A percentile compares a stretch with the other conserved stretches of the same genome.
These are phyloP conservation scores for Apteryx mantelli DNA, from an alignment of 2,113 vertebrate genomes.

Conservation along the genomic window DNA sequence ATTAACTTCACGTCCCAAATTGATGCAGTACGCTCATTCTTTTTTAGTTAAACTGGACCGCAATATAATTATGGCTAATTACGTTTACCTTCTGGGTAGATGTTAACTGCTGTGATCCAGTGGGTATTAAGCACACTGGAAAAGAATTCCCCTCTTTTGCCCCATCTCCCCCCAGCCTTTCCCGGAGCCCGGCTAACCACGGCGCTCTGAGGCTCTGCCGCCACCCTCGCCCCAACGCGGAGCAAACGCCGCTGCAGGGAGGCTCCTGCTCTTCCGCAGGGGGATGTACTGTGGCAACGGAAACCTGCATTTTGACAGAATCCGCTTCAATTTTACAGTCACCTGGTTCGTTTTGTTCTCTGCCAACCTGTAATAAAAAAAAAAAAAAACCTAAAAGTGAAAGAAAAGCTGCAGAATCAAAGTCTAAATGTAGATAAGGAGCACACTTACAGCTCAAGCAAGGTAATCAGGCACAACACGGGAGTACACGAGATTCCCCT, in stretches of 20 bases:
- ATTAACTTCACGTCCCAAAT: too few relatives aligned
- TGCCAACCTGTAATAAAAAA: not conserved
- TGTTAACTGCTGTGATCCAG: too few relatives aligned
- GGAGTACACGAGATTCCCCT: not conserved
- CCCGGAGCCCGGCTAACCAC: too few relatives aligned
- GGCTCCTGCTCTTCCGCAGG: not conserved
- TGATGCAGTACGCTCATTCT: too few relatives aligned
- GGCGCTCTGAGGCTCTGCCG: not conserved
- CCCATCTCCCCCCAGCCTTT: not conserved
- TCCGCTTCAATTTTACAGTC: not conserved
- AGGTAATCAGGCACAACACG: constrained; percentile 55
- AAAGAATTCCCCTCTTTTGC: too few relatives aligned
- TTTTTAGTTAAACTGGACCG: too few relatives aligned
- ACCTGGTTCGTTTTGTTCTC: not conserved
- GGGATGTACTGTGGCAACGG: too few relatives aligned
- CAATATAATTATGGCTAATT: too few relatives aligned
- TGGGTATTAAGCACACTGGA: too few relatives aligned
- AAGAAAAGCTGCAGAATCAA: constrained; percentile 23
- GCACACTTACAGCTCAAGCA: not conserved
- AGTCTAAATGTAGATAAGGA: constrained; percentile 34
- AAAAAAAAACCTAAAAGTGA: not conserved
- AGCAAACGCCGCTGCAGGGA: not conserved
- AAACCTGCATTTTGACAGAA: not conserved
- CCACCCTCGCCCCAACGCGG: not conserved
- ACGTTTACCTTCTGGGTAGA: too few relatives aligned